Evolutionary conservation across 2,888 invertebrate genomes (phyloP).

Genomic region (Spisula subtruncata): DNA sequence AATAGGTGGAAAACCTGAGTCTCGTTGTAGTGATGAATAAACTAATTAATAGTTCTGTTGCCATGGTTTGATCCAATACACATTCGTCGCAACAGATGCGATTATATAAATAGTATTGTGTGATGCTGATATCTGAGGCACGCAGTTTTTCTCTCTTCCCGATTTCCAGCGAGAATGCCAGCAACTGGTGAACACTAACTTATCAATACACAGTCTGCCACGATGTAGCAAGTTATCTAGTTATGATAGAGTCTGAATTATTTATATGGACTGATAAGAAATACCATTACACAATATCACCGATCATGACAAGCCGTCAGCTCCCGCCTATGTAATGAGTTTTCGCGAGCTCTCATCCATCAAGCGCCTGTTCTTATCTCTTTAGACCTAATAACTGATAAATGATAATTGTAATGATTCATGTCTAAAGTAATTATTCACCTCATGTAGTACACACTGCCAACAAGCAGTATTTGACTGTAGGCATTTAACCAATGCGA

Average conservation of each 20-base stretch:
- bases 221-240: conserved; percentile 5
- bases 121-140: background rate
- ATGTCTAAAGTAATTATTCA: conserved; percentile 23
- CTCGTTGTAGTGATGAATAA: conserved; percentile 47
- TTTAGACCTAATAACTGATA: conserved; percentile 23
- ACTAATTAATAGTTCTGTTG: conserved; percentile 47
- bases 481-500: conserved; percentile 10
- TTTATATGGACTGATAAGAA: conserved; percentile 26
- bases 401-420: conserved; percentile 26
- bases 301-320: background rate
- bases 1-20: conserved; percentile 42
- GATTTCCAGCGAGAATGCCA: background rate
- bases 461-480: background rate
- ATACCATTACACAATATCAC: conserved; percentile 20
- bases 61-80: conserved; percentile 40
- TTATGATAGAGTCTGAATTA: conserved; percentile 11
- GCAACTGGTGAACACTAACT: background rate
- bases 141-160: background rate
- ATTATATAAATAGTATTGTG: conserved; percentile 31
- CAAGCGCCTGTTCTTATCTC: conserved; percentile 18
- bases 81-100: conserved; percentile 42
- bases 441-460: background rate
- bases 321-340: background rate
- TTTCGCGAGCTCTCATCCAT: conserved; percentile 5
- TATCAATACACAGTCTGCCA: background rate